Base-by-base conservation (phyloP, 1,140 invertebrate genomes). In the Drosophila bocqueti region DNA sequence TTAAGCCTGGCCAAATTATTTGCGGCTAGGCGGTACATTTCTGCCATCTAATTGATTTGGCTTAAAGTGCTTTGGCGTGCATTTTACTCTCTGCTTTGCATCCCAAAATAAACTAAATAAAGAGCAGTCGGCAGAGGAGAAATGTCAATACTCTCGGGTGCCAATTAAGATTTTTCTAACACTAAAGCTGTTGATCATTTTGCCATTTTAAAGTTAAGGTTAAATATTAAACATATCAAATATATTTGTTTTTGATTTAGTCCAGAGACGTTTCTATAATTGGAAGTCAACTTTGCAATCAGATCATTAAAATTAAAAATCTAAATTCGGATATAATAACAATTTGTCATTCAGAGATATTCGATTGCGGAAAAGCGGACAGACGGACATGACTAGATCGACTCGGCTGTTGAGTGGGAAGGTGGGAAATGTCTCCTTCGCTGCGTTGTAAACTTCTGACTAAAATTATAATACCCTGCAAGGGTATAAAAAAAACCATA, bases 1-100 rank as follows among this genome's bases (percentile, higher is more conserved):
- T 86, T 86, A 79, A 79, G 66, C 63, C 29, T 57, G 46, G 67
- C 47, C 62, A 68, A 82, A 82, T 74, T 68, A 40, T 68, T 81
- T 62, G 65, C 46, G 79, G 69, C 42, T 36, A 24, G 55, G 49
- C 57, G 24, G 24, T 21, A 29, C 46, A 31, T 40, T 40, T 46
- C 42, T 57, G 65, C 34, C 47, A 47, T 55, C 63, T 77, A 77
- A 77, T 77, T 77, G 74, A 77, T 77, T 77, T 77, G 74, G 75
- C 50, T 73, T 38, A 50, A 72, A 68, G 60, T 42, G 52, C 67
- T 31, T 60, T 24, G 67, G 45, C 21, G 24, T 43, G 45, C 67
- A 73, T 42, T 59, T 72, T 72, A 7, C 62, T 52, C 21, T 60
- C 9, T 31, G 63, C 6, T n/a, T 67, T 36, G 24, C 26, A 59